Percentiles rank a stretch among this genome's conserved stretches.
These are phyloP conservation scores for Hecatera dysodea DNA, from an alignment of 2,888 invertebrate species.

Conservation along the genomic window DNA sequence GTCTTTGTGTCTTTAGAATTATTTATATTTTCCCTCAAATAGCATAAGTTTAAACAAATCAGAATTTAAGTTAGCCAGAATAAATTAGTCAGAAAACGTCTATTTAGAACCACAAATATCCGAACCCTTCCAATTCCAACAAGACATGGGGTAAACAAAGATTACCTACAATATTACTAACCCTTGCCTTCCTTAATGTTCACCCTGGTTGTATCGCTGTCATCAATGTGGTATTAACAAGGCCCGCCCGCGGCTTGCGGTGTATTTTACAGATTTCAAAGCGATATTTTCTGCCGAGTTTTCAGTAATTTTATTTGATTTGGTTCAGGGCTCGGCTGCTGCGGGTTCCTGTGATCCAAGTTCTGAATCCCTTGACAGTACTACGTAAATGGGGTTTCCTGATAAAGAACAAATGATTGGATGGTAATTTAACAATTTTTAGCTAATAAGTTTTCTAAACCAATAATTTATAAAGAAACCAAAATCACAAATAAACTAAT, in stretches of 20 bases:
- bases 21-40: not conserved
- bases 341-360: slow-evolving; percentile 21
- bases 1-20: too few relatives aligned
- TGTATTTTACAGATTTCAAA: slow-evolving; percentile 23
- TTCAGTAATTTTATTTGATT: slow-evolving; percentile 36
- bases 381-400: not conserved
- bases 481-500: not conserved
- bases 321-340: not conserved
- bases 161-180: slow-evolving; percentile 20
- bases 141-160: not conserved
- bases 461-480: not conserved
- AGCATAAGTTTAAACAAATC: not conserved
- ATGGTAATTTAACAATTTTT: not conserved
- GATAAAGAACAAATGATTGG: not conserved
- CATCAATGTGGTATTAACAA: slow-evolving; percentile 39
- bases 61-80: too few relatives aligned
- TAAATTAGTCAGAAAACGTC: not conserved
- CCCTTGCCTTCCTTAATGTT: not conserved
- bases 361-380: slow-evolving; percentile 5
- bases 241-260: slow-evolving; percentile 16
- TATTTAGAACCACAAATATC: not conserved
- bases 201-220: slow-evolving; percentile 21
- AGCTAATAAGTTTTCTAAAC: not conserved
- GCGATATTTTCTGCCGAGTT: slow-evolving; percentile 10
- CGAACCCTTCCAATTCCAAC: too few relatives aligned